Evolutionary conservation across 2,888 invertebrate genomes (phyloP).

Genomic region (Habroteleia sp.): DNA sequence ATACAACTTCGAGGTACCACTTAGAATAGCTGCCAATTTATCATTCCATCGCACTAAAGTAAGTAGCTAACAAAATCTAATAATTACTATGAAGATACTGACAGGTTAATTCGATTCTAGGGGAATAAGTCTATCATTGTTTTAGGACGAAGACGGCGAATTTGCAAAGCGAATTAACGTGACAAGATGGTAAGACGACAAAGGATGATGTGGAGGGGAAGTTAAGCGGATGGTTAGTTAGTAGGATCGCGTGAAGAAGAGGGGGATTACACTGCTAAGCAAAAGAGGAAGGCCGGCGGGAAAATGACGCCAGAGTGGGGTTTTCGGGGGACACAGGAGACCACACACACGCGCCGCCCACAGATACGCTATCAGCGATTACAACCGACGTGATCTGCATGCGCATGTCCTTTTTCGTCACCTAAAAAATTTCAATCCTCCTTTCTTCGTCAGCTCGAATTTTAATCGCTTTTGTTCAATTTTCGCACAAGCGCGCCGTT

Average conservation of each 20-base stretch:
- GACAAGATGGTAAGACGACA: slow-evolving; percentile 29
- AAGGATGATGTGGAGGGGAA: slow-evolving; percentile 11
- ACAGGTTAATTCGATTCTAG: too few relatives aligned
- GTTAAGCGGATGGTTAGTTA: slow-evolving; percentile 45
- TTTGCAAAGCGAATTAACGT: slow-evolving; percentile 33
- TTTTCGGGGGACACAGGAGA: slow-evolving; percentile 75
- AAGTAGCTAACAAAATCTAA: slow-evolving; percentile 13
- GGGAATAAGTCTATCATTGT: slow-evolving; percentile 10
- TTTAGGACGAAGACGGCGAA: slow-evolving; percentile 15
- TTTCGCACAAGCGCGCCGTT: background rate
- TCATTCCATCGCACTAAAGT: slow-evolving; percentile 1
- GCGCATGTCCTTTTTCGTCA: slow-evolving; percentile 76
- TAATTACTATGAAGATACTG: slow-evolving; percentile 1
- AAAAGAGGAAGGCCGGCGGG: slow-evolving; percentile 60
- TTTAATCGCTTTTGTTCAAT: slow-evolving; percentile 31
- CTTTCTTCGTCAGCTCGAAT: slow-evolving; percentile 42
- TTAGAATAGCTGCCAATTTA: background rate
- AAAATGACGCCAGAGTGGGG: slow-evolving; percentile 54
- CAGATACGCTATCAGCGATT: slow-evolving; percentile 80
- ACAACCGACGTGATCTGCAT: slow-evolving; percentile 81
- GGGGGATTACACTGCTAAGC: slow-evolving; percentile 47
- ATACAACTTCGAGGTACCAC: background rate
- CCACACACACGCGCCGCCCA: slow-evolving; percentile 81
- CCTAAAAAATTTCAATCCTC: slow-evolving; percentile 51
- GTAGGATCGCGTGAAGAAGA: slow-evolving; percentile 40